Evolutionary conservation across 2,797 vertebrate genomes (phyloP), one percentile per base, ranked within the genome.

Genomic region (Holocentrus rufus): DNA sequence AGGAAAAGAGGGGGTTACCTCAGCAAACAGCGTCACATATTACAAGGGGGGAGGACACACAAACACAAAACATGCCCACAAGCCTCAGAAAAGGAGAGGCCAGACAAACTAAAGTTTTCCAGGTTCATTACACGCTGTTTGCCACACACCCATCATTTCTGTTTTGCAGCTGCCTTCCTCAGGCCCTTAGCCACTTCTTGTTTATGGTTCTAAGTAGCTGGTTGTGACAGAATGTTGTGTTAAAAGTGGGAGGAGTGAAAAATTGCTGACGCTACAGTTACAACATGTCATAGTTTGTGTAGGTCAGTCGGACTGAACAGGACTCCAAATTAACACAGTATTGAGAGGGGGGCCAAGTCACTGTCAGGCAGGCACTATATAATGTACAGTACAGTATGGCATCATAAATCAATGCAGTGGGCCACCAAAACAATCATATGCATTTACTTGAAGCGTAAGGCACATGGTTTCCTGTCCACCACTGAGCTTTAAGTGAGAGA

Each of bases 201-300:
- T 42, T 64, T 65, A 27, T 62, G 69, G 58, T 65, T 55, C 64
- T 57, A 11, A 31, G 57, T 34, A 14, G n/a, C n/a, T 10, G 60
- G 58, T 78, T 83, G 76, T 55, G 20, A 77, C 53, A 72, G 59
- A 57, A 67, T 76, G 18, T 50, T 55, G 53, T 46, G 68, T 55
- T 70, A 72, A 39, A 27, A 54, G 20, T 55, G 55, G 49, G n/a
- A 42, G 17, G 64, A 53, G 68, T 2, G 17, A 20, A 49, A 54
- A 56, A 53, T 20, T 63, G 69, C 72, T 65, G 69, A 83, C 62
- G 56, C 36, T 42, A 50, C 58, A 65, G 47, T 69, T 62, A 76
- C 72, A 78, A 66, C 81, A 84, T 57, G 69, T 39, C 54, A 56
- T 23, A 53, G 69, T 74, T 85, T 67, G 60, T 56, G 76, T 23